Conservation (phyloP, 2,888 invertebrate genomes). For the Schizotus pectinicornis region DNA sequence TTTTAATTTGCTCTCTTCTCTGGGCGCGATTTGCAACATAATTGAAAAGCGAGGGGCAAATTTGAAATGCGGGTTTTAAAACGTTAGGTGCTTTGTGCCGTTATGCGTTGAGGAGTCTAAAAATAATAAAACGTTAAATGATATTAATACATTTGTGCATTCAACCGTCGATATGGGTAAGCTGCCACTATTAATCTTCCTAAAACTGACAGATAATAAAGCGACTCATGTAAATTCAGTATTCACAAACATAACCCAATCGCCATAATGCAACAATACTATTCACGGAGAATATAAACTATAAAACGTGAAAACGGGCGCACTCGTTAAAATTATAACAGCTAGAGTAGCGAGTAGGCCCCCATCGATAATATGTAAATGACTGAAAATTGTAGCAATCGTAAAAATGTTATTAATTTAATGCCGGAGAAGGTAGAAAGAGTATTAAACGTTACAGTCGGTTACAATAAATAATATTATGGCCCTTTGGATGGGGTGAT, state of each 20-base stretch:
- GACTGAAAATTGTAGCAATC: conserved; percentile 51
- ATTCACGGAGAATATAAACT: conserved; percentile 49
- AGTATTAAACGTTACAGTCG: conserved; percentile 18
- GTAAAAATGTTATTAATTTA: conserved; percentile 52
- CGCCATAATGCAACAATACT: conserved; percentile 52
- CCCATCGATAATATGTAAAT: conserved; percentile 53
- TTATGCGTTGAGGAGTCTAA: conserved; percentile 27
- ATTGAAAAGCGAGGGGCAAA: conserved; percentile 9
- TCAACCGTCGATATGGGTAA: conserved; percentile 40
- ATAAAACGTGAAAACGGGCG: conserved; percentile 52
- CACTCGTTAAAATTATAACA: conserved; percentile 52
- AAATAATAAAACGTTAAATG: conserved; percentile 40
- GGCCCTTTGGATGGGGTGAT: conserved; percentile 13
- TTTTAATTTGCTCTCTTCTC: conserved; percentile 37
- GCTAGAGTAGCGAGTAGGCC: conserved; percentile 35
- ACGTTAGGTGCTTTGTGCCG: background rate
- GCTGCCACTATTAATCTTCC: conserved; percentile 41
- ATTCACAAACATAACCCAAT: conserved; percentile 50
- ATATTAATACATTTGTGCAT: conserved; percentile 45
- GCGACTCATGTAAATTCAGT: conserved; percentile 48
- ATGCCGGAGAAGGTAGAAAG: conserved; percentile 33
- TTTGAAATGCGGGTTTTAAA: conserved; percentile 4
- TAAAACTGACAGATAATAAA: conserved; percentile 54
- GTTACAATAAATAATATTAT: conserved; percentile 9
- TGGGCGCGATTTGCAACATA: conserved; percentile 6